Evolutionary conservation across 2,113 vertebrate species (phyloP).

Genomic region (Turnix velox): DNA sequence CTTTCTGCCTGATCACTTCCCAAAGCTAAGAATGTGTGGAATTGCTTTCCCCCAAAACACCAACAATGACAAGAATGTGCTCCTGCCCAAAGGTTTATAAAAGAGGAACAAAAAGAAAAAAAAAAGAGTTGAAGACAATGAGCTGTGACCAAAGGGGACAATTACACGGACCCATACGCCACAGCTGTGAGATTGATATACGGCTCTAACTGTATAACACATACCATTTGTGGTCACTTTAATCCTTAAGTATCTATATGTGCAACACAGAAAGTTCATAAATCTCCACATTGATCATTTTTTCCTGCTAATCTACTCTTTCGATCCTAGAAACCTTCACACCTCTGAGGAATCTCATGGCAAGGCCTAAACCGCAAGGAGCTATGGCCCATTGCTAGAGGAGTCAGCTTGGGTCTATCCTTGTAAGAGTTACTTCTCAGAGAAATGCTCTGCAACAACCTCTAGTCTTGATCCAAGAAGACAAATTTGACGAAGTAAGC

Average conservation of each 20-base stretch:
- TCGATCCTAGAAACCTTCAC: background rate
- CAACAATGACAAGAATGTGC: conserved; percentile 32
- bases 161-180: background rate
- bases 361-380: background rate
- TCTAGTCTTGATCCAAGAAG: background rate
- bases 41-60: background rate
- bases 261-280: background rate
- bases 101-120: background rate
- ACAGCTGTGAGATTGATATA: background rate
- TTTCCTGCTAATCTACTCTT: background rate
- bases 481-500: background rate
- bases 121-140: background rate
- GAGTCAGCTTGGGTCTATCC: background rate
- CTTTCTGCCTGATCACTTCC: conserved; percentile 54
- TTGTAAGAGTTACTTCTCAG: background rate
- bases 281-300: background rate
- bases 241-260: background rate
- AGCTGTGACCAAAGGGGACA: background rate
- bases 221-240: background rate
- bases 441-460: background rate
- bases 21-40: conserved; percentile 55
- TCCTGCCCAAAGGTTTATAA: conserved; percentile 15
- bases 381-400: rapidly evolving
- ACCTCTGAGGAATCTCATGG: background rate
- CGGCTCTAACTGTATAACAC: background rate